Evolutionary conservation across 2,888 invertebrate genomes (phyloP).

Genomic region (Stenchaetothrips biformis): DNA sequence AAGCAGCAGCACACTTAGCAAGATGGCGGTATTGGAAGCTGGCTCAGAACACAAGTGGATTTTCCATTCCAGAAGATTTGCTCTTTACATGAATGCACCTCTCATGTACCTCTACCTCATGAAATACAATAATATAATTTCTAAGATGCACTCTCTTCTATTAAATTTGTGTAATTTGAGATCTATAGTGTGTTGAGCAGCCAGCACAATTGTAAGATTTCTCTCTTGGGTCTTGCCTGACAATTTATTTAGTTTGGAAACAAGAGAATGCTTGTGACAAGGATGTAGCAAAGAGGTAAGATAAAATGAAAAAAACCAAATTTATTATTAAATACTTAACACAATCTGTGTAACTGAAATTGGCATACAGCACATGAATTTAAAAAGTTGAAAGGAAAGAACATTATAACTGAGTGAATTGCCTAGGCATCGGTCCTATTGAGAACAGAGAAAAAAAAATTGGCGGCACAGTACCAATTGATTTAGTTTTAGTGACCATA

Average conservation of each 20-base stretch:
- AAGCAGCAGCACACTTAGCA: conserved; percentile 53
- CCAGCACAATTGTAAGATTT: neutral
- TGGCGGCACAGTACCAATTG: neutral
- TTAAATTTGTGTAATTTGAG: neutral
- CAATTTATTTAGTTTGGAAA: neutral
- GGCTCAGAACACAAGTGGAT: conserved; percentile 34
- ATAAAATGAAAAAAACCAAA: neutral
- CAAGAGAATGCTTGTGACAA: neutral
- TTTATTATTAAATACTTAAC: neutral
- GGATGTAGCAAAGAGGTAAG: neutral
- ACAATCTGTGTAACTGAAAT: neutral
- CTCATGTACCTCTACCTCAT: neutral
- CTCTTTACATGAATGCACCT: neutral
- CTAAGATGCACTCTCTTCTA: neutral
- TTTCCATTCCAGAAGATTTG: neutral
- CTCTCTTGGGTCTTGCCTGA: neutral
- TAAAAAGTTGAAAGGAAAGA: neutral
- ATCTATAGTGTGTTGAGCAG: neutral
- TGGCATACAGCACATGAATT: neutral
- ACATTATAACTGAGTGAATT: neutral
- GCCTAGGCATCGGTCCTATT: neutral
- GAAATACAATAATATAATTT: neutral
- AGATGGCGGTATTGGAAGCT: conserved; percentile 47
- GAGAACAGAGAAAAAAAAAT: neutral
- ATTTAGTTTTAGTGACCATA: conserved; percentile 46